Evolutionary conservation across 2,113 vertebrate species (phyloP).

Genomic region (Pelecanus crispus): DNA sequence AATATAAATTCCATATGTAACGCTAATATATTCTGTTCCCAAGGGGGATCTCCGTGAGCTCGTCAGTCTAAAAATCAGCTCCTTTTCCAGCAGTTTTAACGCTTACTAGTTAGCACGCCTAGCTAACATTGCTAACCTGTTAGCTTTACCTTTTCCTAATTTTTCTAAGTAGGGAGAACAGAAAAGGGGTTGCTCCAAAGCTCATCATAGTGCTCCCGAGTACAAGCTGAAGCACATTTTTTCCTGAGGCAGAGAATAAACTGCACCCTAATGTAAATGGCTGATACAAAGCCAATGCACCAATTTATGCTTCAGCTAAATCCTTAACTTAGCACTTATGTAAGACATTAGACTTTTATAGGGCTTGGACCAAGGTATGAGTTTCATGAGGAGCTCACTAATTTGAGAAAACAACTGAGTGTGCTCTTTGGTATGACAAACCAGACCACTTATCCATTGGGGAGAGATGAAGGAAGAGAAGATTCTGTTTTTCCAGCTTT

Average conservation of each 20-base stretch:
- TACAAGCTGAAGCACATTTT: slow-evolving; percentile 18
- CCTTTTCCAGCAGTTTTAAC: neutral
- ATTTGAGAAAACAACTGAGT: slow-evolving; percentile 35
- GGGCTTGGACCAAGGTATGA: slow-evolving; percentile 18
- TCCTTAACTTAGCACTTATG: slow-evolving; percentile 47
- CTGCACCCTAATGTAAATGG: slow-evolving; percentile 32
- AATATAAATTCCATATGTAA: neutral
- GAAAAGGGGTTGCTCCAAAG: neutral
- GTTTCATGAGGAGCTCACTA: slow-evolving; percentile 37
- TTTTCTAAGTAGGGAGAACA: neutral
- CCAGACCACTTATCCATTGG: neutral
- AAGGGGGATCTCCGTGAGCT: neutral
- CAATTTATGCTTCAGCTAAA: slow-evolving; percentile 36
- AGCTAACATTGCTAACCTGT: neutral
- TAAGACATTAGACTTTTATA: slow-evolving; percentile 42
- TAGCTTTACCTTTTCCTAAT: neutral
- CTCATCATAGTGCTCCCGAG: neutral
- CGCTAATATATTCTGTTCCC: neutral
- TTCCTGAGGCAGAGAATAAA: slow-evolving; percentile 33
- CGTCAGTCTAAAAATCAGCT: neutral
- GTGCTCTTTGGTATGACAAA: neutral
- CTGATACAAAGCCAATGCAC: slow-evolving; percentile 44
- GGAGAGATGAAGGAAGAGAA: neutral
- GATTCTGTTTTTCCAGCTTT: neutral
- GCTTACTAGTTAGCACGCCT: neutral